Evolutionary conservation across 2,888 invertebrate genomes (phyloP), one percentile per base, ranked within the genome.

Genomic region (Therioaphis trifolii): DNA sequence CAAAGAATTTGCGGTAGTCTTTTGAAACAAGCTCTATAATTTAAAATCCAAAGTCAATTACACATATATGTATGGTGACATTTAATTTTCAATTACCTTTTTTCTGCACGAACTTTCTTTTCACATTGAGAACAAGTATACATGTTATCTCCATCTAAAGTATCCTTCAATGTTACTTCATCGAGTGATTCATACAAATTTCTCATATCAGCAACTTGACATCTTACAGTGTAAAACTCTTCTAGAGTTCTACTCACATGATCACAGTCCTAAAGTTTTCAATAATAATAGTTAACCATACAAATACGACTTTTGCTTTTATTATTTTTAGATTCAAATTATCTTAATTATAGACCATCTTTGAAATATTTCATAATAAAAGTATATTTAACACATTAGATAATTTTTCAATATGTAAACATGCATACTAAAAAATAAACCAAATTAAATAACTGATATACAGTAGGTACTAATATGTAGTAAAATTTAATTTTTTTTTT

Each of bases 151-250:
- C 98, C 98, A 89, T 98, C 98, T 0, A 98, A 90, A 40, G 97
- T 97, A 88, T 98, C 98, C 88, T 98, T 98, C 12, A 97, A 97
- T 0, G 97, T 97, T n/a, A 98, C 96, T 89, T 98, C 97, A 89
- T 97, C 96, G 43, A 98, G 90, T 43, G 96, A 96, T 89, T 98
- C 97, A 87, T 97, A 96, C 52, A 98, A 90, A 89, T 97, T 97
- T 74, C 97, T 92, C 97, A 98, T 97, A 88, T 98, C 97, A 0
- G 97, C 96, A 74, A 98, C 98, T 89, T 98, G 97, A 88, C 97
- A 98, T 9, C 98, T 92, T 18, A 98, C 96, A 4, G 97, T 97
- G 89, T 98, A 98, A 90, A 98, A 98, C 90, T 98, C 97, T 89
- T 98, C 98, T 46, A 96, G 91, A 0, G 96, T 98, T 46, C 97